A percentile compares a stretch with the other conserved stretches of the same genome.
phyloP scores from a whole-genome alignment of 2,888 invertebrate genomes.

The Lycaena phlaeas region DNA sequence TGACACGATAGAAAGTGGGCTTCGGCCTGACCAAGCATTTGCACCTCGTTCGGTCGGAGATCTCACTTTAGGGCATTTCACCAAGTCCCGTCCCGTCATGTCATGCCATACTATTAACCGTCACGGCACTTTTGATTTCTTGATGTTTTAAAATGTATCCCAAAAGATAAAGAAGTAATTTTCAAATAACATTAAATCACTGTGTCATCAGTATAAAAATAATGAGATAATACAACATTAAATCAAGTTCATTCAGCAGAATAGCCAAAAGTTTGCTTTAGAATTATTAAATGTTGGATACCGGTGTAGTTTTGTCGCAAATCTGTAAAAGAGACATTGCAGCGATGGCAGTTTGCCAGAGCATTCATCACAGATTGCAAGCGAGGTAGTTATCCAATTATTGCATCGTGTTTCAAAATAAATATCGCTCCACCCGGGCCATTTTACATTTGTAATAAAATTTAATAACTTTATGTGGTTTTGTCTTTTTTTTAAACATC shows the following conservation, averaged over 20 bases:
- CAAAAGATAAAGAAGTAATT: too few species aligned
- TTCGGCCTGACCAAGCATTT: too few species aligned
- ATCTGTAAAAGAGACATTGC: background rate
- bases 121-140: too few species aligned
- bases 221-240: background rate
- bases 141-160: too few species aligned
- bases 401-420: conserved; percentile 18
- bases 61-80: too few species aligned
- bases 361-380: conserved; percentile 26
- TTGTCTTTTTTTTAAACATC: background rate
- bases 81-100: too few species aligned
- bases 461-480: background rate
- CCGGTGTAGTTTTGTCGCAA: background rate
- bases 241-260: too few species aligned
- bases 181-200: too few species aligned
- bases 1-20: too few species aligned
- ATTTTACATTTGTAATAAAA: background rate
- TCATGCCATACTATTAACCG: too few species aligned
- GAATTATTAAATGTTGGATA: conserved; percentile 3
- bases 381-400: conserved; percentile 15
- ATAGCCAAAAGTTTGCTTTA: conserved; percentile 1
- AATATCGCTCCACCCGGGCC: conserved; percentile 13
- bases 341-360: conserved; percentile 28
- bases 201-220: too few species aligned
- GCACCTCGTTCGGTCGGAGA: too few species aligned